These are phyloP conservation scores for Cyprinus carpio DNA, from an alignment of 2,113 vertebrate species.

Conservation along the genomic window DNA sequence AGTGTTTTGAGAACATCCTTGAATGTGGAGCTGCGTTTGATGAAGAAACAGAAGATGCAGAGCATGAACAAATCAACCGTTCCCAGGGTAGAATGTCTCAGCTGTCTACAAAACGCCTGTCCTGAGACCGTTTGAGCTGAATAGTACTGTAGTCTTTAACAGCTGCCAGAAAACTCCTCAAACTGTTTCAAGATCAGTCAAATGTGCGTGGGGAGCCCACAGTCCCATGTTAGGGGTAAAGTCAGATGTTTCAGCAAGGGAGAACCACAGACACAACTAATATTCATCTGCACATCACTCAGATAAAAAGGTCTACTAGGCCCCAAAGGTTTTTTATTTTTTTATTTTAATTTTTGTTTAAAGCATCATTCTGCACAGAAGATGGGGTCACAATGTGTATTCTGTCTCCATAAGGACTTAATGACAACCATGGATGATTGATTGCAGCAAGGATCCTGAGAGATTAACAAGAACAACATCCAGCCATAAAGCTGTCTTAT, in stretches of 20 bases:
- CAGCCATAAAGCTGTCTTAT: conserved; percentile 31
- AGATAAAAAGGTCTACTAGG: conserved; percentile 20
- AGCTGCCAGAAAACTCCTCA: conserved; percentile 2
- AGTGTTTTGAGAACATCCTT: conserved; percentile 56
- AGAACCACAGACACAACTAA: conserved; percentile 14
- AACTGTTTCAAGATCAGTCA: conserved; percentile 30
- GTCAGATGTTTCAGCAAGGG: conserved; percentile 1
- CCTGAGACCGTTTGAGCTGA: neutral
- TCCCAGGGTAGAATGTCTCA: conserved; percentile 24
- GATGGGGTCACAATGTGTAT: conserved; percentile 31
- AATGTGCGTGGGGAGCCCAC: neutral
- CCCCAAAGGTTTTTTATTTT: neutral
- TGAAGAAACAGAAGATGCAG: conserved; percentile 36
- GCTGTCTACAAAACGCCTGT: conserved; percentile 4
- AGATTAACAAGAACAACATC: neutral
- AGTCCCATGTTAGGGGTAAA: neutral
- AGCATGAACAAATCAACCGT: conserved; percentile 50
- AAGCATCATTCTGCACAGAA: neutral
- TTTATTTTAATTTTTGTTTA: neutral
- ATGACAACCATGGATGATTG: conserved; percentile 39
- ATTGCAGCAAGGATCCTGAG: conserved; percentile 33
- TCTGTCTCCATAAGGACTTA: conserved; percentile 48
- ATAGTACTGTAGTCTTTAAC: neutral
- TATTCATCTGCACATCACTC: conserved; percentile 23
- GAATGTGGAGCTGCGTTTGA: conserved; percentile 26